Evolutionary conservation across 92 coral and sea anemone species (phyloP).

Genomic region (Epizoanthus ramosus): DNA sequence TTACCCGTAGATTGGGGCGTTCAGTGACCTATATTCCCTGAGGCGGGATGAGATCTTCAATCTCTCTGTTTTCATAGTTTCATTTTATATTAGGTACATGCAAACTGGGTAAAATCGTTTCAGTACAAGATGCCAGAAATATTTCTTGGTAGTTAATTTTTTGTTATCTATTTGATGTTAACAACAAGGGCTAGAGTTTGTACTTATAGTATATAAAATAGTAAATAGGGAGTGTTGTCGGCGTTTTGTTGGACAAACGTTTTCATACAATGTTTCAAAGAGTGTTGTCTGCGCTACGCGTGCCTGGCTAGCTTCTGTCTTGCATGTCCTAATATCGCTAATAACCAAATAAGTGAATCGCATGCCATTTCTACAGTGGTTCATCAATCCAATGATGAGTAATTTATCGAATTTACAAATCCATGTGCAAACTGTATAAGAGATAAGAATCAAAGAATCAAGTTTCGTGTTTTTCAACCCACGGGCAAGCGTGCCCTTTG

Average conservation of each 20-base stretch:
- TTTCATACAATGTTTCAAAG: too few relatives aligned
- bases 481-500: background rate
- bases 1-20: background rate
- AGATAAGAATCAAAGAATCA: constrained; percentile 36
- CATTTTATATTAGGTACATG: too few relatives aligned
- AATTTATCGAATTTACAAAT: constrained; percentile 11
- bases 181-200: too few relatives aligned
- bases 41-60: background rate
- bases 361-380: background rate
- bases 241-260: too few relatives aligned
- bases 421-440: constrained; percentile 30
- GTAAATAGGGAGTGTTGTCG: too few relatives aligned
- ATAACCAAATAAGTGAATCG: background rate
- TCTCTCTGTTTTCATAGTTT: too few relatives aligned
- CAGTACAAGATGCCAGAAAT: background rate
- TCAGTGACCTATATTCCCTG: background rate
- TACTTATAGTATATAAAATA: too few relatives aligned
- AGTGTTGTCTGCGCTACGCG: background rate
- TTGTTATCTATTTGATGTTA: background rate
- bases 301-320: background rate
- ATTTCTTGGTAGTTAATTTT: background rate
- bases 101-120: too few relatives aligned
- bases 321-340: background rate
- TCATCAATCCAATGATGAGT: constrained; percentile 20
- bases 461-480: background rate